Evolutionary conservation across 2,113 vertebrate genomes (phyloP).

Genomic region (Elephantulus edwardii): DNA sequence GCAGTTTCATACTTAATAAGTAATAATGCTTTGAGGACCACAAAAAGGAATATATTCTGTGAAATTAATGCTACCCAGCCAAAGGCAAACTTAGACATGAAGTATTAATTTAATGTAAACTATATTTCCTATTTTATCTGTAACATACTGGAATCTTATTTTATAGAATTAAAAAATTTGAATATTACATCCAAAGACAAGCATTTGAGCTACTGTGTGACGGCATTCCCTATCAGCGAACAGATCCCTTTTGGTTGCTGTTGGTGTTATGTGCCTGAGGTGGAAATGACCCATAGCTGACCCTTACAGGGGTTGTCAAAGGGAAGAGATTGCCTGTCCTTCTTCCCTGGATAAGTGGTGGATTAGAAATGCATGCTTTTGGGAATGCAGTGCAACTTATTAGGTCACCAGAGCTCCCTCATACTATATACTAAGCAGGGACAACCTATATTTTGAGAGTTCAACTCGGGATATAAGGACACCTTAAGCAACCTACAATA

Average conservation of each 20-base stretch:
- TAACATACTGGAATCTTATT: not conserved
- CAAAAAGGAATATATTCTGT: not conserved
- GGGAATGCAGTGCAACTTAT: no score
- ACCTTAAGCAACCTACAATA: no score
- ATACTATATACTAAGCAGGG: no score
- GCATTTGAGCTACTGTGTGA: not conserved
- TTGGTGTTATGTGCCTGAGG: no score
- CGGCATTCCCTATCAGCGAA: not conserved
- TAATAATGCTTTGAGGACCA: conserved; percentile 9
- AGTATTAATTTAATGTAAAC: not conserved
- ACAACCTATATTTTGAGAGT: no score
- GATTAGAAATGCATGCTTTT: no score
- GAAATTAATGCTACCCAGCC: not conserved
- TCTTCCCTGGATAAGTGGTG: no score
- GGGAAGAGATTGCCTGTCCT: not conserved
- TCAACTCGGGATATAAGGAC: no score
- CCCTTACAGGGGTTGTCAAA: not conserved
- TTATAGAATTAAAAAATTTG: not conserved
- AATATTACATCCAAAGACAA: not conserved
- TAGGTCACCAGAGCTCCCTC: no score
- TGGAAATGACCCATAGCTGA: no score
- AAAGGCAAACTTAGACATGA: not conserved
- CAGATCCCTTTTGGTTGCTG: no score
- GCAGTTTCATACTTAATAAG: no score
- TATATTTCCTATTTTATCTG: not conserved